These are phyloP conservation scores for Scrobipalpa atriplicella DNA, from an alignment of 2,888 invertebrate species.

Conservation along the genomic window DNA sequence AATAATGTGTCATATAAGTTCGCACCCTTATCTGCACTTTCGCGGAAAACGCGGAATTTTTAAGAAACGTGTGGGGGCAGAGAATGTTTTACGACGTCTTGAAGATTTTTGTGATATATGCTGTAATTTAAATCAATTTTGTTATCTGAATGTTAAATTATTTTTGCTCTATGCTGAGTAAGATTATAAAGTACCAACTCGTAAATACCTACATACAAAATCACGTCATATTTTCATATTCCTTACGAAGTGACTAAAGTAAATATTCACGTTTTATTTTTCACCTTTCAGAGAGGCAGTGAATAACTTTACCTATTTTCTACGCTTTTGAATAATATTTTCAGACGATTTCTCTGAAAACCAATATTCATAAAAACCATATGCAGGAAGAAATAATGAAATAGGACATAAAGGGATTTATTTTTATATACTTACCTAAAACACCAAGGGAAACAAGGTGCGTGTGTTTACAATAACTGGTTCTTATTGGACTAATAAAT, in stretches of 20 bases:
- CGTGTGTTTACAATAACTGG: neutral
- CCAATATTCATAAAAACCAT: conserved; percentile 16
- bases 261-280: no score
- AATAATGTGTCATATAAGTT: conserved; percentile 80
- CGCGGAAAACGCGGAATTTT: conserved; percentile 62
- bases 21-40: conserved; percentile 73
- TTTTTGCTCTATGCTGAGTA: no score
- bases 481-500: neutral
- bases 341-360: neutral
- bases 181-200: no score
- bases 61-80: conserved; percentile 40
- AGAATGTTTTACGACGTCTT: conserved; percentile 37
- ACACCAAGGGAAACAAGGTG: no score
- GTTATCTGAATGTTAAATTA: neutral
- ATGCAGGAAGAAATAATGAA: neutral
- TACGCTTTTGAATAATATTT: conserved; percentile 12
- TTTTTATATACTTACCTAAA: no score
- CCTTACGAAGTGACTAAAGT: no score
- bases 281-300: neutral
- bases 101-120: conserved; percentile 29
- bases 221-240: no score
- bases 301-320: neutral
- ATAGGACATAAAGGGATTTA: no score
- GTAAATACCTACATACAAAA: no score
- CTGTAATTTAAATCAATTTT: neutral